Base-by-base conservation (phyloP, 1,140 invertebrate genomes). In the Condylostylus longicornis region DNA sequence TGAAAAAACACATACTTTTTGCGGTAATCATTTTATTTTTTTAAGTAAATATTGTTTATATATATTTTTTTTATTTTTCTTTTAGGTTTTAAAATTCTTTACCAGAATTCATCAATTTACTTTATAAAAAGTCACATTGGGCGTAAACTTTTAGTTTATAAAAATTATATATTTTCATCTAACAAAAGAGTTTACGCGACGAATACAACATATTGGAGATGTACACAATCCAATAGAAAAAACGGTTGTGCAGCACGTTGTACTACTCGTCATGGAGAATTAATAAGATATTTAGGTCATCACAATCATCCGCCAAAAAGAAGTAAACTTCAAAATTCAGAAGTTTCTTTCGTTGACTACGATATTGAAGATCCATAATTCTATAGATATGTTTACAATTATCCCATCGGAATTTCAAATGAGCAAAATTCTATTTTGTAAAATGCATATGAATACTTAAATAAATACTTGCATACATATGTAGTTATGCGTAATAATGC, bases 201-300 rank as follows among this genome's bases (percentile, higher is more conserved):
- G 3, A 34, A 34, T 21, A 34, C 33, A 21, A 34, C 33, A 17
- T 34, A 34, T 22, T 34, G 33, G 33, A 9, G 33, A 4, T 34
- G 33, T 15, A 34, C 33, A n/a, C 15, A n/a, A 19, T 3, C 33
- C 3, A 22, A 12, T 34, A 10, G 17, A 22, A 12, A 18, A 13
- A 34, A 22, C 18, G 33, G 17, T 22, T 34, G 33, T 12, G 9
- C 12, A 10, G 33, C 33, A 4, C 18, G 33, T 21, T 34, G 33
- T 17, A 34, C 33, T n/a, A 34, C 33, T 21, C 10, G 33, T 19
- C 15, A 34, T 10, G 18, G 33, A 13, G 12, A n/a, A 6, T n/a
- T 34, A 4, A 22, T 34, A n/a, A 34, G 15, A 10, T 34, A n/a
- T 22, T 21, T 20, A 22, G 33, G 33, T 7, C 4, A 3, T n/a